Evolutionary conservation across 2,888 invertebrate genomes (phyloP), one percentile per base, ranked within the genome.

Genomic region (Polylopha cassiicola): DNA sequence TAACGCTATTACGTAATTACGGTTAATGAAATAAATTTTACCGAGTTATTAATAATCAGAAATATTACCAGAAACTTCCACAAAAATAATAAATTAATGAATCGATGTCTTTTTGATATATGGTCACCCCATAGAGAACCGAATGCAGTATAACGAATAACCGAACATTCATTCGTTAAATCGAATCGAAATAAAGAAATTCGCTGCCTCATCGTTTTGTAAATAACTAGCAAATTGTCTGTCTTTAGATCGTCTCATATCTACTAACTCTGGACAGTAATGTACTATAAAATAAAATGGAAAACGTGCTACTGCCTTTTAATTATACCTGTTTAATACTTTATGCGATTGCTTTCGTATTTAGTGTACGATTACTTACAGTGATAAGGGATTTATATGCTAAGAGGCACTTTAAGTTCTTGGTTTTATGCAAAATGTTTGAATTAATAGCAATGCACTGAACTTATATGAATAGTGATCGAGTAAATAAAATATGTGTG

Each of bases 141-240:
- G 29, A 24, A 16, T 26, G 16, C 21, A 21, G n/a, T 24, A 29
- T 6, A 28, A 22, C 22, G 24, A 9, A 33, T n/a, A n/a, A n/a
- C 15, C 11, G 36, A 38, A 26, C 20, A 36, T 36, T 39, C 22
- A 39, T 33, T 36, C 38, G n/a, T n/a, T 37, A 38, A 42, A 44
- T 64, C 50, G 64, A 59, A 66, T 61, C 61, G 56, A 64, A 69
- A 69, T 72, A 68, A 68, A 73, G 65, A 59, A 63, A 65, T 65
- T 53, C 58, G 72, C 75, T 61, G 69, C 52, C 56, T 73, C 74
- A 71, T 66, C 72, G 62, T 66, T 58, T 74, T 69, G 53, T 67
- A 71, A 73, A 69, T 71, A 72, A 67, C 61, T 60, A 53, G 50
- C 45, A 57, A 65, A 70, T 68, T 59, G 68, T 61, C 63, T 61